Percentiles rank a stretch among this genome's conserved stretches.
phyloP scores from a whole-genome alignment of 2,113 vertebrate genomes.

The Rallus limicola region DNA sequence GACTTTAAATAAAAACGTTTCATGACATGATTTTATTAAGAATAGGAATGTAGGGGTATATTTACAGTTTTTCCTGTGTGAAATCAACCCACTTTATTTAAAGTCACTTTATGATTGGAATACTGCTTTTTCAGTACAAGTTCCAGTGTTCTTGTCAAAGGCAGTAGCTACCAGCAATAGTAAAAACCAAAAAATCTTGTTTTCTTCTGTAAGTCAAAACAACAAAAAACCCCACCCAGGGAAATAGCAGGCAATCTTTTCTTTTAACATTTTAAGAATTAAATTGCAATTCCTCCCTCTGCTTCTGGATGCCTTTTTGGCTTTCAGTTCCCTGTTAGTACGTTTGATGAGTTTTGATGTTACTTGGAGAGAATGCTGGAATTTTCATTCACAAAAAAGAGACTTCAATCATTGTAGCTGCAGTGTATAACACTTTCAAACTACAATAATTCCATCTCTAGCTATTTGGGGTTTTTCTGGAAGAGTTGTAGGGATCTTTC shows the following conservation, averaged over 20 bases:
- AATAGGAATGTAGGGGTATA: neutral
- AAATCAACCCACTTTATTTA: neutral
- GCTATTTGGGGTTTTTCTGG: neutral
- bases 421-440: neutral
- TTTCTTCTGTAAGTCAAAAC: neutral
- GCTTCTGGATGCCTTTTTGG: neutral
- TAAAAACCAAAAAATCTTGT: neutral
- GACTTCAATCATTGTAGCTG: neutral
- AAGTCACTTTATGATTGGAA: neutral
- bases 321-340: neutral
- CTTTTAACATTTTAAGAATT: neutral
- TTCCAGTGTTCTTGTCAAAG: neutral
- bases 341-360: neutral
- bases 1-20: neutral
- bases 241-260: neutral
- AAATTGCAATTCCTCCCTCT: neutral
- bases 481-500: neutral
- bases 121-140: neutral
- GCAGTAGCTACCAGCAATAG: neutral
- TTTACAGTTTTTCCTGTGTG: neutral
- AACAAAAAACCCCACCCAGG: neutral
- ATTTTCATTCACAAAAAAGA: neutral
- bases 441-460: neutral
- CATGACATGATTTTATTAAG: neutral
- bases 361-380: neutral